Base-by-base conservation (phyloP, 2,888 invertebrate species). In the Heliothis peltigera region DNA sequence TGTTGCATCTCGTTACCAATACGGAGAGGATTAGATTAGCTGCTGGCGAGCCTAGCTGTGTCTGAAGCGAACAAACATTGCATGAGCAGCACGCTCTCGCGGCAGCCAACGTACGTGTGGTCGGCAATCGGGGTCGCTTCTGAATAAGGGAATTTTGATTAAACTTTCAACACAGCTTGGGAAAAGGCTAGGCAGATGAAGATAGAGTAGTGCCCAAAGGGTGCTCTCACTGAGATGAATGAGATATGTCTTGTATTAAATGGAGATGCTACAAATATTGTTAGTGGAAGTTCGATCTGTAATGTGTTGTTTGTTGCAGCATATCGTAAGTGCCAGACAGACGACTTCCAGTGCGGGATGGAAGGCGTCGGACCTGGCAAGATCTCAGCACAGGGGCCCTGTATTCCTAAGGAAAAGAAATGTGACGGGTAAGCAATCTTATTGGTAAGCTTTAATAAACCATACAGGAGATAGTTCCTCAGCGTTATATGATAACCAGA, bases 261-360 rank as follows among this genome's bases (percentile, higher is more conserved):
- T 25, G 3, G 4, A 25, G 25, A 25, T 25, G 10, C 0, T 2
- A 32, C 10, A 32, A 32, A 10, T 22, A 46, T 21, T 21, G 12
- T 10, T 46, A 15, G 2, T 15, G 21, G 10, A 28, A 28, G n/a
- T 10, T 22, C 10, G n/a, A 22, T 43, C 8, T 44, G 6, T 49
- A 73, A 66, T 42, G 17, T 46, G 4, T 25, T 70, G 28, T 82
- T 82, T 84, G 70, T 95, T 95, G 1, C 93, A 98, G 98, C 97
- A 79, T 98, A 98, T 91, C 96, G 98, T 85, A 97, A 97, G 89
- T 99, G 98, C 91, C 97, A 97, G 90, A 87, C 96, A 15, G 98
- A 97, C 77, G 98, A 98, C 92, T 98, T 99, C 93, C 97, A 97
- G 86, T 99, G 99, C 92, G 98, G 97, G 59, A 92, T 94, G 81